These are phyloP conservation scores for Amblyornis subalaris DNA, from an alignment of 2,113 vertebrate genomes.

Conservation along the genomic window DNA sequence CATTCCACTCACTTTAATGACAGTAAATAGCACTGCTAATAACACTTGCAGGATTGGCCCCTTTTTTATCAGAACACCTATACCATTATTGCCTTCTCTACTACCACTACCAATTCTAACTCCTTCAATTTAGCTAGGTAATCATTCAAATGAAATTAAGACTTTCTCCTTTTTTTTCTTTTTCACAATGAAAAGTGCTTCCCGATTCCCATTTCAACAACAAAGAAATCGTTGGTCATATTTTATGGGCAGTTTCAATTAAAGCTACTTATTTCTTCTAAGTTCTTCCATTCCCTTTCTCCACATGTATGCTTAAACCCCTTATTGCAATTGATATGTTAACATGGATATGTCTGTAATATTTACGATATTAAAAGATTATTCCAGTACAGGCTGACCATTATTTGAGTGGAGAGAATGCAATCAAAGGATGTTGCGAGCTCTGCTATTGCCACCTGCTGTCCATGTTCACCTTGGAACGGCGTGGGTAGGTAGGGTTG, in stretches of 20 bases:
- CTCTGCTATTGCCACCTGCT: constrained; percentile 33
- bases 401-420: not conserved
- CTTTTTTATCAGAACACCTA: not conserved
- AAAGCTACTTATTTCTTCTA: not conserved
- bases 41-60: not conserved
- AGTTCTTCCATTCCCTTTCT: not conserved
- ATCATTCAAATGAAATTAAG: not conserved
- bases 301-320: not conserved
- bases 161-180: not conserved
- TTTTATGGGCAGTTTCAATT: not conserved
- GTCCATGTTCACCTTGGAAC: not conserved
- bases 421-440: not conserved
- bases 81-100: not conserved
- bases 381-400: not conserved
- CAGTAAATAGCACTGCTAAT: not conserved
- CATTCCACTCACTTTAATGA: not conserved
- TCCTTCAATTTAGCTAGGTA: not conserved
- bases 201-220: not conserved
- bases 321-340: not conserved
- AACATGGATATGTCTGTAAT: not conserved
- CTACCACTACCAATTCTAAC: not conserved
- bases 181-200: not conserved
- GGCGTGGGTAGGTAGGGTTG: not conserved
- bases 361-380: not conserved
- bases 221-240: not conserved